phyloP scores from a whole-genome alignment of 2,888 invertebrate genomes.

The Pseudanteris insignis region DNA sequence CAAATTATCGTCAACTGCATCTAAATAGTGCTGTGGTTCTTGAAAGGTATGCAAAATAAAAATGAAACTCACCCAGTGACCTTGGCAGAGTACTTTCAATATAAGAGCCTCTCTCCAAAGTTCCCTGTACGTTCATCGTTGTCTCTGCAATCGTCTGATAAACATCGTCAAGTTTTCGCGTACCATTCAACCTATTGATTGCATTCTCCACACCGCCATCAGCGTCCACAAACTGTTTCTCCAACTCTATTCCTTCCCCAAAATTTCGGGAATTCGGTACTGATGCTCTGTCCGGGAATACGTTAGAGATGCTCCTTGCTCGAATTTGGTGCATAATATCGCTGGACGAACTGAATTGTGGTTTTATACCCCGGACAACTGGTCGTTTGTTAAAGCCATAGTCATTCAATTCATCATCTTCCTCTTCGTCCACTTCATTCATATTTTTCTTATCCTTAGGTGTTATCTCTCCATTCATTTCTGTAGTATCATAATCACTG shows the following conservation, averaged over 20 bases:
- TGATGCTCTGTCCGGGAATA: slow-evolving; percentile 49
- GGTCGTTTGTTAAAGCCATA: slow-evolving; percentile 91
- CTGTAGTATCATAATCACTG: slow-evolving; percentile 50
- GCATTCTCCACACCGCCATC: slow-evolving; percentile 54
- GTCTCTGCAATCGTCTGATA: slow-evolving; percentile 63
- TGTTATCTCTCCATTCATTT: slow-evolving; percentile 22
- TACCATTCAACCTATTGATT: slow-evolving; percentile 61
- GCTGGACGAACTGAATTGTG: slow-evolving; percentile 82
- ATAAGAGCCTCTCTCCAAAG: slow-evolving; percentile 53
- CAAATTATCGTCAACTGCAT: too few relatives aligned
- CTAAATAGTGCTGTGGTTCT: too few relatives aligned
- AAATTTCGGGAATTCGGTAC: slow-evolving; percentile 47
- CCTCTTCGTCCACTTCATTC: slow-evolving; percentile 77
- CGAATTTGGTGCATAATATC: slow-evolving; percentile 86
- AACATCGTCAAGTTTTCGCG: slow-evolving; percentile 61
- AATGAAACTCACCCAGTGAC: slow-evolving; percentile 36
- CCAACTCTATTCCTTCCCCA: slow-evolving; percentile 42
- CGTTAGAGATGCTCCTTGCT: slow-evolving; percentile 68
- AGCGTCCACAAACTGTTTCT: slow-evolving; percentile 32
- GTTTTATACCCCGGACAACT: slow-evolving; percentile 87
- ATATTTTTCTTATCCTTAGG: slow-evolving; percentile 62
- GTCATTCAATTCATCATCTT: slow-evolving; percentile 89
- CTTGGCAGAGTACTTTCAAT: slow-evolving; percentile 55
- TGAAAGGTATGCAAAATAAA: too few relatives aligned
- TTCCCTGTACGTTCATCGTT: slow-evolving; percentile 50